Evolutionary conservation across 2,113 vertebrate species (phyloP).

Genomic region (Otocyon megalotis): DNA sequence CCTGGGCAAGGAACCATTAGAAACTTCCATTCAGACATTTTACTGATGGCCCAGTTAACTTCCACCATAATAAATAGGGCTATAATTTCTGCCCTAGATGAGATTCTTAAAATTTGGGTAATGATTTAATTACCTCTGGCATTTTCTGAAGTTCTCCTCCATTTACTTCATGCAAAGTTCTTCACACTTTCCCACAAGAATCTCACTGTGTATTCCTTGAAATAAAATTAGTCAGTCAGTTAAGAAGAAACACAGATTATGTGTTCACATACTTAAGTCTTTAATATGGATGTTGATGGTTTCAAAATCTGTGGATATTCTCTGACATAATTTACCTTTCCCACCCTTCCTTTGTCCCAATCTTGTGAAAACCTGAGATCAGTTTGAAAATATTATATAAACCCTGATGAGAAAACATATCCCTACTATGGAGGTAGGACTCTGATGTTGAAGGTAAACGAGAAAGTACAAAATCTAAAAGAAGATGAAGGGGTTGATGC

Average conservation of each 20-base stretch:
- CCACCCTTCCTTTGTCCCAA: background rate
- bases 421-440: background rate
- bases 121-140: constrained; percentile 5
- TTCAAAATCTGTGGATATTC: background rate
- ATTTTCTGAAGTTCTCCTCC: background rate
- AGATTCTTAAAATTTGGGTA: background rate
- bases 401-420: background rate
- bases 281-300: background rate
- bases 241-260: background rate
- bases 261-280: background rate
- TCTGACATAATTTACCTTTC: background rate
- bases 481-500: background rate
- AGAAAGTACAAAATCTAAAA: background rate
- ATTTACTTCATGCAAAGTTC: background rate
- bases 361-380: background rate
- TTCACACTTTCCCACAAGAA: background rate
- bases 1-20: background rate
- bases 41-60: background rate
- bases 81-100: background rate
- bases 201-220: background rate
- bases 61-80: background rate
- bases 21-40: background rate
- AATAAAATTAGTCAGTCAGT: constrained; percentile 12
- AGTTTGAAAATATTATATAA: background rate
- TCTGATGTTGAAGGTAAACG: background rate